phyloP scores from a whole-genome alignment of 2,113 vertebrate species.

The Tychaedon coryphoeus region DNA sequence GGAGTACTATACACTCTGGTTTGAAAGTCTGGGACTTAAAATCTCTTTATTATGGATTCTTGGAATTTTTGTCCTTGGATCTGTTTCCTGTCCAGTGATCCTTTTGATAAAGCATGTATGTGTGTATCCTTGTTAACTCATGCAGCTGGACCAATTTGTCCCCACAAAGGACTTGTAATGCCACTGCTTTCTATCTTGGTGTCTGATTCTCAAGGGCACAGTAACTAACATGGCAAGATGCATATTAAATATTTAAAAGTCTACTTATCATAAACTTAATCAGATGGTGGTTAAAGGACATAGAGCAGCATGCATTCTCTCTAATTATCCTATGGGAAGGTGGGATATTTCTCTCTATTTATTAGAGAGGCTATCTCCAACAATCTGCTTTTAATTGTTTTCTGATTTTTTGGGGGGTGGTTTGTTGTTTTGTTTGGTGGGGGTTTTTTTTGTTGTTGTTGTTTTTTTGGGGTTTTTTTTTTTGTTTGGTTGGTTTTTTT shows the following conservation, averaged over 20 bases:
- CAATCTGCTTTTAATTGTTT: not conserved
- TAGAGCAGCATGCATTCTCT: not conserved
- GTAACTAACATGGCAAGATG: not conserved
- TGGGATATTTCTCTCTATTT: not conserved
- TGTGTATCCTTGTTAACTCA: not conserved
- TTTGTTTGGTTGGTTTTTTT: not conserved
- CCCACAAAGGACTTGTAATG: not conserved
- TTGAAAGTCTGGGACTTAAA: not conserved
- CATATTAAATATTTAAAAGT: not conserved
- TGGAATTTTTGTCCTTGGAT: not conserved
- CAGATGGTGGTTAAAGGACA: not conserved
- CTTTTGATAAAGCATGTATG: not conserved
- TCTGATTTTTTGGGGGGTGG: not conserved
- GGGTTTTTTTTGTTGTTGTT: too few relatives aligned
- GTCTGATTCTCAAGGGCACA: not conserved
- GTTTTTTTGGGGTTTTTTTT: not conserved
- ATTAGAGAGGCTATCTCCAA: not conserved
- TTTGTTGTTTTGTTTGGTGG: not conserved
- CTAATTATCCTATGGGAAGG: not conserved
- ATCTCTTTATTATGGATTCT: not conserved
- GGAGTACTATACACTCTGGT: not conserved
- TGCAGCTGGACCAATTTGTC: not conserved
- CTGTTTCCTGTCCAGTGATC: not conserved
- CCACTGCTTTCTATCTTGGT: not conserved
- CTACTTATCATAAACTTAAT: not conserved